These are phyloP conservation scores for Cheirogaleus medius DNA, from an alignment of 2,113 vertebrate genomes.

Conservation along the genomic window DNA sequence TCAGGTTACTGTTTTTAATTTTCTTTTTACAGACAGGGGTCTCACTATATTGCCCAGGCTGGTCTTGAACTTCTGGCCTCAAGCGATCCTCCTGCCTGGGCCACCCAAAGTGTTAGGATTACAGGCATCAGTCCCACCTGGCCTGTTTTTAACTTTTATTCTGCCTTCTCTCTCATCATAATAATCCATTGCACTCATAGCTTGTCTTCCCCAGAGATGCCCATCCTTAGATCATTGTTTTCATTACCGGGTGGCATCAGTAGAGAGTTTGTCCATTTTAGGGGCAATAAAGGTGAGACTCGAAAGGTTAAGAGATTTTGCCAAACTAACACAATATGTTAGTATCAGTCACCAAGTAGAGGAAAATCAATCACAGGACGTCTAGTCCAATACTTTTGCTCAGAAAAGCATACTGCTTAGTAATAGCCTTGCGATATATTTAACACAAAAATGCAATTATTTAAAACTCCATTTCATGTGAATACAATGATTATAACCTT, in stretches of 20 bases:
- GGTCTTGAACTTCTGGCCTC: too few species aligned
- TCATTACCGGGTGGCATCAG: not conserved
- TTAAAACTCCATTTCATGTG: not conserved
- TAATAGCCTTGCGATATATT: not conserved
- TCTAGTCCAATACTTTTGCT: not conserved
- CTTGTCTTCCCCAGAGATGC: not conserved
- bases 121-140: too few species aligned
- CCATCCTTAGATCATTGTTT: not conserved
- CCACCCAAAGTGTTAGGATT: too few species aligned
- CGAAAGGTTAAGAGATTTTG: not conserved
- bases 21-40: not conserved
- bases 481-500: conserved; percentile 26
- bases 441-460: conserved; percentile 44
- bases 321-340: not conserved
- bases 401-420: not conserved
- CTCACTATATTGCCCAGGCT: too few species aligned
- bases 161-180: not conserved
- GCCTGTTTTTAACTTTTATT: not conserved
- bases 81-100: too few species aligned
- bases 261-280: not conserved
- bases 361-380: not conserved
- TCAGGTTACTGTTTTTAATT: not conserved
- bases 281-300: not conserved
- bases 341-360: not conserved
- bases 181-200: not conserved